Evolutionary conservation across 2,888 invertebrate genomes (phyloP).

Genomic region (Merodon equestris): DNA sequence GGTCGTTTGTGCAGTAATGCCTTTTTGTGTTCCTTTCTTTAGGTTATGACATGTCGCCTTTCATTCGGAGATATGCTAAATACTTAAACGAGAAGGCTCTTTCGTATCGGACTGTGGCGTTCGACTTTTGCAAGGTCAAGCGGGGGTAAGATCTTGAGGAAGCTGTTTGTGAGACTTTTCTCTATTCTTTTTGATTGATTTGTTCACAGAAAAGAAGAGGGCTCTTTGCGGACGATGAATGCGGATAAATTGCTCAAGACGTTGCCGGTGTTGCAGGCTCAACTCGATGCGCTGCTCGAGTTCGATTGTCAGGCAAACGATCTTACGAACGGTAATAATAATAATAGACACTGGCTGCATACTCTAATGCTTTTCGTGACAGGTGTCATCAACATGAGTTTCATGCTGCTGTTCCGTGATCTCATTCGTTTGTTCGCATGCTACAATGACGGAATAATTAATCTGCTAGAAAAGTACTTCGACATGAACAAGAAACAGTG

Average conservation of each 20-base stretch:
- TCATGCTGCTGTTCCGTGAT: conserved; percentile 99
- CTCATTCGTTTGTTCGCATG: conserved; percentile 99
- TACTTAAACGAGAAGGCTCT: conserved; percentile 99
- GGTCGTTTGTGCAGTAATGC: no score
- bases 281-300: conserved; percentile 96
- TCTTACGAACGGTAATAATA: conserved; percentile 95
- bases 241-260: conserved; percentile 98
- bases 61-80: conserved; percentile 98
- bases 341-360: no score
- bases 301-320: conserved; percentile 98
- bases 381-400: conserved; percentile 98
- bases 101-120: conserved; percentile 98
- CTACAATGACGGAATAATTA: conserved; percentile 99
- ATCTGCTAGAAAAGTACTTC: conserved; percentile 99
- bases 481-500: conserved; percentile 99
- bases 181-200: conserved; percentile 2
- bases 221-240: conserved; percentile 97
- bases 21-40: conserved; percentile 23
- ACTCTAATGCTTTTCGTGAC: conserved; percentile 22
- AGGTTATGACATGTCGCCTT: conserved; percentile 99
- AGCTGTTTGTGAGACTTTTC: neutral
- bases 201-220: conserved; percentile 93
- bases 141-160: conserved; percentile 86
- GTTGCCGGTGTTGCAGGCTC: conserved; percentile 95
- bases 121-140: conserved; percentile 99